phyloP scores from a whole-genome alignment of 2,888 invertebrate genomes.

The Nemapogon koenigi region DNA sequence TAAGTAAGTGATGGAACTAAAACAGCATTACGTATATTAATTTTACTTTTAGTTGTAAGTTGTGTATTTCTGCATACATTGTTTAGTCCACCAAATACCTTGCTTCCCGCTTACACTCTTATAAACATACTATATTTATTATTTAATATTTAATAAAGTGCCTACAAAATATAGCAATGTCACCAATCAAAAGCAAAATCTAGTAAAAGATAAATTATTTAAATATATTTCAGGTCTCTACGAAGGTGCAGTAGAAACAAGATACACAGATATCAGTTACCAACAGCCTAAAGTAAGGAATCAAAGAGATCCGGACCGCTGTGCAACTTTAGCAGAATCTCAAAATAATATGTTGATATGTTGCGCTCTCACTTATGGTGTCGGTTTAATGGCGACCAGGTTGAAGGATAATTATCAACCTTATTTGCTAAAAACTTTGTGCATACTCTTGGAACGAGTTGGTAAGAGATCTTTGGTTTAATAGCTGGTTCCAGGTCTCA shows the following conservation, averaged over 20 bases:
- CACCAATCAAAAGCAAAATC: too few species aligned
- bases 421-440: slow-evolving; percentile 70
- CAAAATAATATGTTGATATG: slow-evolving; percentile 70
- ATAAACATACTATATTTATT: too few species aligned
- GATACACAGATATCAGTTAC: slow-evolving; percentile 48
- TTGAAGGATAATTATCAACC: slow-evolving; percentile 61
- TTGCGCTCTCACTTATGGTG: slow-evolving; percentile 74
- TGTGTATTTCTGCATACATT: too few species aligned
- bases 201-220: neutral
- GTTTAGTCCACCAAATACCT: too few species aligned
- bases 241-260: slow-evolving; percentile 43
- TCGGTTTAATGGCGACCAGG: slow-evolving; percentile 67
- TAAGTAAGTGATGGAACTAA: too few species aligned
- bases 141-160: too few species aligned
- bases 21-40: too few species aligned
- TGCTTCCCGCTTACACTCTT: too few species aligned
- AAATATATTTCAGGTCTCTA: slow-evolving; percentile 30
- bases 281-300: slow-evolving; percentile 17
- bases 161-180: too few species aligned
- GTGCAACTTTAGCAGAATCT: slow-evolving; percentile 40
- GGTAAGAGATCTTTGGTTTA: slow-evolving; percentile 55
- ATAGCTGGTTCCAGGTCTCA: too few species aligned
- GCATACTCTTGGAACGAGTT: slow-evolving; percentile 73
- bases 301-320: slow-evolving; percentile 18
- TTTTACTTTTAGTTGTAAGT: too few species aligned